Conservation (phyloP, 2,797 vertebrate species). For the Enteromius anoplus region DNA sequence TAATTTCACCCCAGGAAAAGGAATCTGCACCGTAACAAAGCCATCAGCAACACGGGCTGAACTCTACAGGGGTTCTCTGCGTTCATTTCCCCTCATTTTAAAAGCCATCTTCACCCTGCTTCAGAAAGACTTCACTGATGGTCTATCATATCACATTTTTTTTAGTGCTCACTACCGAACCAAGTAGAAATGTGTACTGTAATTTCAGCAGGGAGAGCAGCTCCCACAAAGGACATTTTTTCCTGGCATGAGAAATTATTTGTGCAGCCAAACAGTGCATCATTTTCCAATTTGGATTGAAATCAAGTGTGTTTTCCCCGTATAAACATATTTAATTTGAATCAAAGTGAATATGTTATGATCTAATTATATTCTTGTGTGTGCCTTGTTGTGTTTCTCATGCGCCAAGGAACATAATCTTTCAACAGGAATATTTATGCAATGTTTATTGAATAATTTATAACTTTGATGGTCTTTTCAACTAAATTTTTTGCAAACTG, state of each 20-base stretch:
- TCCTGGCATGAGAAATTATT: slow-evolving; percentile 30
- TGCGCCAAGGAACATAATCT: not conserved
- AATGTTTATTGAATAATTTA: slow-evolving; percentile 14
- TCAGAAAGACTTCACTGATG: slow-evolving; percentile 47
- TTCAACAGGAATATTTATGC: slow-evolving; percentile 4
- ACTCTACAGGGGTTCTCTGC: slow-evolving; percentile 47
- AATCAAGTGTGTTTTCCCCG: slow-evolving; percentile 26
- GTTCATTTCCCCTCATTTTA: slow-evolving; percentile 52
- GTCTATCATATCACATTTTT: slow-evolving; percentile 23
- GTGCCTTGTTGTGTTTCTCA: slow-evolving; percentile 35
- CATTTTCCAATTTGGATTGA: slow-evolving; percentile 44
- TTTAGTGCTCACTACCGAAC: slow-evolving; percentile 14
- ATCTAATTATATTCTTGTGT: slow-evolving; percentile 49
- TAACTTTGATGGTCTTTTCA: not conserved
- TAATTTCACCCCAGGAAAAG: slow-evolving; percentile 57
- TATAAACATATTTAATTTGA: slow-evolving; percentile 40
- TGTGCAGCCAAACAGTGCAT: slow-evolving; percentile 30
- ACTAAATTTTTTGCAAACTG: not conserved
- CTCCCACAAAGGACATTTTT: slow-evolving; percentile 1
- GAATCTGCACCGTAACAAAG: slow-evolving; percentile 49
- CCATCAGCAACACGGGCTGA: slow-evolving; percentile 53
- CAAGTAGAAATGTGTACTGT: slow-evolving; percentile 9
- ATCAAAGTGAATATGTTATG: slow-evolving; percentile 56
- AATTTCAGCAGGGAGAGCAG: slow-evolving; percentile 21
- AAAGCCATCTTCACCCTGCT: slow-evolving; percentile 50